These are phyloP conservation scores for Dendroctonus valens DNA, from an alignment of 1,140 invertebrate species.

Conservation along the genomic window DNA sequence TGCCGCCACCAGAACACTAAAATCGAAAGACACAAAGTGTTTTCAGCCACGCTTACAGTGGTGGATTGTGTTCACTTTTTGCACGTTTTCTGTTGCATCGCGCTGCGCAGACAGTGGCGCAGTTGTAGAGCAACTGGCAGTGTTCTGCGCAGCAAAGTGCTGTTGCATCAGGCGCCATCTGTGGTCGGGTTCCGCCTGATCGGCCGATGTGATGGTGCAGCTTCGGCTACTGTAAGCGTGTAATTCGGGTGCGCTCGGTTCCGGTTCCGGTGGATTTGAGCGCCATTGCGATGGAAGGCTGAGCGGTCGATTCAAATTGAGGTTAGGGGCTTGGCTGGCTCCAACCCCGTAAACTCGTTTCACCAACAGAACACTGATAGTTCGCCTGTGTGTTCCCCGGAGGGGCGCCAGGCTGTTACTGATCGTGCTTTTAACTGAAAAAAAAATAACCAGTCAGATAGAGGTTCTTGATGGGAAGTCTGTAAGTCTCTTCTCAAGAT, in stretches of 20 bases:
- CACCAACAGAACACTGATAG: constrained; percentile 75
- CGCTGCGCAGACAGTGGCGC: background rate
- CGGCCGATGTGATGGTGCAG: constrained; percentile 7
- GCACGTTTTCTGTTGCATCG: background rate
- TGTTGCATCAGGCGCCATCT: background rate
- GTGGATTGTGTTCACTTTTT: background rate
- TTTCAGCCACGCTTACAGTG: background rate
- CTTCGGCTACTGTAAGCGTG: constrained; percentile 15
- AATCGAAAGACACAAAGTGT: too few relatives aligned
- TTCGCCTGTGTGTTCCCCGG: constrained; percentile 66
- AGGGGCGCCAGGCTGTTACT: constrained; percentile 66
- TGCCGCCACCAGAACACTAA: too few relatives aligned
- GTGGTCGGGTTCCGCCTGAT: background rate
- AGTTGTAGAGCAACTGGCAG: background rate
- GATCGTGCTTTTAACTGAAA: constrained; percentile 65
- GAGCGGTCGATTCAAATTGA: constrained; percentile 23
- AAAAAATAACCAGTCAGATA: background rate
- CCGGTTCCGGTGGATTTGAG: constrained; percentile 31
- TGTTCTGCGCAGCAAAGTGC: background rate
- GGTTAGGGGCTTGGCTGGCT: constrained; percentile 42
- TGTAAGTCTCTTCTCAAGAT: too few relatives aligned
- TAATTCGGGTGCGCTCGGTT: constrained; percentile 6
- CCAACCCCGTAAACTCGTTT: constrained; percentile 50
- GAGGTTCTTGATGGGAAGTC: too few relatives aligned
- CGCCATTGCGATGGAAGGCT: constrained; percentile 41